Conservation (phyloP, 2,888 invertebrate genomes). For the Plemyria rubiginata region DNA sequence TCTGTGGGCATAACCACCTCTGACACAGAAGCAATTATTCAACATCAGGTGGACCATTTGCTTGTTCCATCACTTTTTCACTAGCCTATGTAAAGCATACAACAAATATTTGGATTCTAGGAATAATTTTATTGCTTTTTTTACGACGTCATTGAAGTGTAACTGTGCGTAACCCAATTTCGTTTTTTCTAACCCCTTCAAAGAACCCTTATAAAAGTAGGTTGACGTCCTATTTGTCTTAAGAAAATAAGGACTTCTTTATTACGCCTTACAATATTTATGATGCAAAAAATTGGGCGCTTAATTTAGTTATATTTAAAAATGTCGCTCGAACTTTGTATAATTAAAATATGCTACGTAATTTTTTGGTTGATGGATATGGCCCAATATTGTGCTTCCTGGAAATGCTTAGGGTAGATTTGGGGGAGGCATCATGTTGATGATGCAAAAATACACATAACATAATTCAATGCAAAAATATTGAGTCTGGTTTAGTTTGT, state of each 20-base stretch:
- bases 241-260: constrained; percentile 27
- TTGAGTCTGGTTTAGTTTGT: too few species aligned
- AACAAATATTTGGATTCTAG: neutral
- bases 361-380: too few species aligned
- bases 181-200: constrained; percentile 24
- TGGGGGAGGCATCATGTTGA: too few species aligned
- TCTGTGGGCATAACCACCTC: too few species aligned
- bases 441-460: too few species aligned
- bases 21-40: too few species aligned
- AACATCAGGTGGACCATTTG: too few species aligned
- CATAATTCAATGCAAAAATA: too few species aligned
- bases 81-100: neutral
- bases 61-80: too few species aligned
- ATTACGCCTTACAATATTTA: constrained; percentile 30
- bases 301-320: constrained; percentile 7
- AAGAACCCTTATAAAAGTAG: constrained; percentile 16
- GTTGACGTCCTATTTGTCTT: constrained; percentile 28
- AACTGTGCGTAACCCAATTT: constrained; percentile 25
- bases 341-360: neutral
- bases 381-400: neutral
- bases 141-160: constrained; percentile 25
- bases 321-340: neutral
- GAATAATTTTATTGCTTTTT: constrained; percentile 20
- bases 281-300: constrained; percentile 21
- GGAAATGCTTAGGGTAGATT: too few species aligned